Evolutionary conservation across 1,140 invertebrate species (phyloP).

Genomic region (Trachelipus rathkii): DNA sequence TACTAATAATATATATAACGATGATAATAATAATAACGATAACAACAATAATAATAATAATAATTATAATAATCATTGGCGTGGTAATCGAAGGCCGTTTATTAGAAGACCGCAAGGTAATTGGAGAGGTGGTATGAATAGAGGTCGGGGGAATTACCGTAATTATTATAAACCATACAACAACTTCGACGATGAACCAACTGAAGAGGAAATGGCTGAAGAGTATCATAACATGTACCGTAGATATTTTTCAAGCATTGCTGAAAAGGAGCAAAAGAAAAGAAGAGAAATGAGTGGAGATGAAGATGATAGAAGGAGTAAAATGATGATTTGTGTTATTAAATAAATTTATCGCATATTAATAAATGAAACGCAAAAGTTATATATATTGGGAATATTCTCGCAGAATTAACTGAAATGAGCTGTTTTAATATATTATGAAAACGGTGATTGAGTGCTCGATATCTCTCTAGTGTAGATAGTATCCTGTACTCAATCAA

Average conservation of each 20-base stretch:
- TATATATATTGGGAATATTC: too few relatives aligned
- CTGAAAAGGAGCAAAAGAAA: slow-evolving; percentile 16
- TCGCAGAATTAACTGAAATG: too few relatives aligned
- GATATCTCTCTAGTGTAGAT: too few relatives aligned
- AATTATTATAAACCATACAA: not conserved
- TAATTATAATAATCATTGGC: slow-evolving; percentile 18
- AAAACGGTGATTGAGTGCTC: too few relatives aligned
- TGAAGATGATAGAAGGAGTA: not conserved
- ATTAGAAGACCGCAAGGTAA: slow-evolving; percentile 10
- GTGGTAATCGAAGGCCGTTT: slow-evolving; percentile 13
- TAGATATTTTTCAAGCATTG: slow-evolving; percentile 27
- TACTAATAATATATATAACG: slow-evolving; percentile 18
- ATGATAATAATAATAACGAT: slow-evolving; percentile 10
- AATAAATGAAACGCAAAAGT: too few relatives aligned
- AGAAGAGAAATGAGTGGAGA: not conserved
- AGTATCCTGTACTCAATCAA: too few relatives aligned
- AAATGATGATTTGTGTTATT: too few relatives aligned
- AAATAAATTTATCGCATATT: too few relatives aligned
- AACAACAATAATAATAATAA: slow-evolving; percentile 8
- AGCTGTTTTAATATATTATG: too few relatives aligned
- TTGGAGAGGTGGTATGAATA: slow-evolving; percentile 1
- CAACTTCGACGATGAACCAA: not conserved
- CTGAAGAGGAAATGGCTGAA: slow-evolving; percentile 17
- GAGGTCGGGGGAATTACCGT: not conserved
- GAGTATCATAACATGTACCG: slow-evolving; percentile 27